Percentiles rank a stretch among this genome's conserved stretches.
phyloP scores from a whole-genome alignment of 2,888 invertebrate species.

The Aradus depressus region DNA sequence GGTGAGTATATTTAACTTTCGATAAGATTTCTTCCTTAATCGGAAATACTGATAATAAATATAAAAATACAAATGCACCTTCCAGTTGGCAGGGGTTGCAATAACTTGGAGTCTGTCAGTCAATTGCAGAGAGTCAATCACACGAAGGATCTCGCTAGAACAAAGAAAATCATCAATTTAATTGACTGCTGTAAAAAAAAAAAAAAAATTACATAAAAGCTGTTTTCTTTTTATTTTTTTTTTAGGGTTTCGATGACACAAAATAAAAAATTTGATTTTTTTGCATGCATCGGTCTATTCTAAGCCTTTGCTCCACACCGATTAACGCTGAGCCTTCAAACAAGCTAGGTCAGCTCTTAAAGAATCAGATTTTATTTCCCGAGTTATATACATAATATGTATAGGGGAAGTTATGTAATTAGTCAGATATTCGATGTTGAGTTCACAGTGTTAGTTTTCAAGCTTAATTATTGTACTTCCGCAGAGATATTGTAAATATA shows the following conservation, averaged over 20 bases:
- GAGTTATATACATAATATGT: too few relatives aligned
- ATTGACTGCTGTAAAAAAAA: background rate
- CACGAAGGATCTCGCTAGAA: conserved; percentile 69
- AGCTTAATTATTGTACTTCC: too few relatives aligned
- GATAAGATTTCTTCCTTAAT: background rate
- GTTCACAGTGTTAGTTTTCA: too few relatives aligned
- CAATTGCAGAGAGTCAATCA: conserved; percentile 71
- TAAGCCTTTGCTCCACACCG: too few relatives aligned
- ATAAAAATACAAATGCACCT: conserved; percentile 42
- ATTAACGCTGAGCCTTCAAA: too few relatives aligned
- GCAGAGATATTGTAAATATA: too few relatives aligned
- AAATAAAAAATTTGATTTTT: background rate
- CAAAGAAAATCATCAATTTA: background rate
- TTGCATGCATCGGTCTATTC: too few relatives aligned
- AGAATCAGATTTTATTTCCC: too few relatives aligned
- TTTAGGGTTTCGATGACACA: background rate
- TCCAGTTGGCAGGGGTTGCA: conserved; percentile 82
- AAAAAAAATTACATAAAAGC: background rate
- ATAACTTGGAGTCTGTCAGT: conserved; percentile 55
- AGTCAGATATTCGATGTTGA: too few relatives aligned
- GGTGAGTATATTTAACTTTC: background rate
- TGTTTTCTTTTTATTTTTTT: background rate
- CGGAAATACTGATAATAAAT: background rate
- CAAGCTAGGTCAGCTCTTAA: too few relatives aligned
- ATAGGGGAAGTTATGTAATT: too few relatives aligned